Evolutionary conservation across 2,113 vertebrate genomes (phyloP).

Genomic region (Ploceus nigricollis): DNA sequence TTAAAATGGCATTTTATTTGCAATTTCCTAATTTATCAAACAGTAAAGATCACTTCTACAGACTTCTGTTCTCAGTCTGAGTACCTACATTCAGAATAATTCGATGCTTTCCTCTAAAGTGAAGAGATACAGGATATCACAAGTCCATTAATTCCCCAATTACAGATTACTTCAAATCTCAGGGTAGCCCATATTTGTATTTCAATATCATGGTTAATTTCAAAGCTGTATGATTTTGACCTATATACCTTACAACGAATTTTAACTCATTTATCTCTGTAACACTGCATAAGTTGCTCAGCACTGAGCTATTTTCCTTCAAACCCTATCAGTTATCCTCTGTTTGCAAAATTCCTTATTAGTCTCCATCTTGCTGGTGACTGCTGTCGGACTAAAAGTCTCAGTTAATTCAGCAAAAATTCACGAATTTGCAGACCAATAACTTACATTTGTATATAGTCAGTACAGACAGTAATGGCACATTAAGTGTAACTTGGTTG

Average conservation of each 20-base stretch:
- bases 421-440: neutral
- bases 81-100: neutral
- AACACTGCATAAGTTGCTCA: neutral
- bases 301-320: neutral
- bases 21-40: neutral
- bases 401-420: neutral
- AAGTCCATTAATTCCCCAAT: neutral
- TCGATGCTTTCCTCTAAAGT: neutral
- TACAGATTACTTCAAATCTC: neutral
- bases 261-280: neutral
- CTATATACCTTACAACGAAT: neutral
- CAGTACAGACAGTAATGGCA: neutral
- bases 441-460: neutral
- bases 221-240: neutral
- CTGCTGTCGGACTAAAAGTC: neutral
- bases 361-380: neutral
- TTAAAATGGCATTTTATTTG: neutral
- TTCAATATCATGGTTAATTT: neutral
- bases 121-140: neutral
- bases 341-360: neutral
- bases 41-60: neutral
- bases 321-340: neutral
- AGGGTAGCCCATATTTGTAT: neutral
- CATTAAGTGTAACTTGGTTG: neutral
- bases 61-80: neutral